Evolutionary conservation across 2,888 invertebrate species (phyloP).

Genomic region (Boloria selene): DNA sequence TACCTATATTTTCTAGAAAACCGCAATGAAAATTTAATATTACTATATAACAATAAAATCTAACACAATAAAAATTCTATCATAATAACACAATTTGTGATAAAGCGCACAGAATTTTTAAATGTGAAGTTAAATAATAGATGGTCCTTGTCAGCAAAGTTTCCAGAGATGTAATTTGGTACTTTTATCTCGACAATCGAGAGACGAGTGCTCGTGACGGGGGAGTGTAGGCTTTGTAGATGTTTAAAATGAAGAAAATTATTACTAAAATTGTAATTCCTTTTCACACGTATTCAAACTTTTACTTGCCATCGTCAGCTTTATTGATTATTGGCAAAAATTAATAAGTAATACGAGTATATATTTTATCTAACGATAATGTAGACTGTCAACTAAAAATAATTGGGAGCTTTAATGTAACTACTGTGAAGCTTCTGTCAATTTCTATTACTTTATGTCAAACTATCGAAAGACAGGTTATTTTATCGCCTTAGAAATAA

Average conservation of each 20-base stretch:
- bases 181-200: constrained; percentile 34
- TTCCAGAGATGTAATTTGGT: constrained; percentile 29
- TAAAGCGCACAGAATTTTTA: constrained; percentile 8
- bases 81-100: neutral
- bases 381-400: too few relatives aligned
- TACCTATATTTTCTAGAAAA: too few relatives aligned
- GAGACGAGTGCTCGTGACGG: constrained; percentile 26
- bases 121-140: constrained; percentile 31
- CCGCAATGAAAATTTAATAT: too few relatives aligned
- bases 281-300: constrained; percentile 2
- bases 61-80: neutral
- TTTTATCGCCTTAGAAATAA: too few relatives aligned
- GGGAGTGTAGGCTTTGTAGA: constrained; percentile 12
- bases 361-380: too few relatives aligned
- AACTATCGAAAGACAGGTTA: too few relatives aligned
- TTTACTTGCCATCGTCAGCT: neutral
- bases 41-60: neutral
- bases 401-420: too few relatives aligned
- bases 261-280: constrained; percentile 7
- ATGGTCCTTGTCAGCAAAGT: constrained; percentile 26
- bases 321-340: neutral
- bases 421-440: too few relatives aligned
- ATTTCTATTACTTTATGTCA: too few relatives aligned
- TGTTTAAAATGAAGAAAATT: constrained; percentile 11
- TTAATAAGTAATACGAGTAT: too few relatives aligned